Base-by-base conservation (phyloP, 2,797 vertebrate species). In the Argentina silus region DNA sequence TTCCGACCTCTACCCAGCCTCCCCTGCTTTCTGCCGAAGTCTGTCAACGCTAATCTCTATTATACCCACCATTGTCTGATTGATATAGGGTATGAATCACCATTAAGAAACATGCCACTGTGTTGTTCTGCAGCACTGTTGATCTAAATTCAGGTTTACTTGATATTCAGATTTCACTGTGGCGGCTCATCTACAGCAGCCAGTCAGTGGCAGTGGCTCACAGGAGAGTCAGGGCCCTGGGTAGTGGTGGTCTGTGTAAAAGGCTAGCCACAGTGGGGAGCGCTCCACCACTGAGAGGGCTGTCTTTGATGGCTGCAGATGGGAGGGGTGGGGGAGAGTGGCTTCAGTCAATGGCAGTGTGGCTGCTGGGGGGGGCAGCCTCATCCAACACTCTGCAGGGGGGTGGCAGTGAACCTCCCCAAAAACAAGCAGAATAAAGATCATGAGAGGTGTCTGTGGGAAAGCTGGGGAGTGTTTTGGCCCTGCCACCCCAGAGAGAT, bases 301-400 rank as follows among this genome's bases (percentile, higher is more conserved):
- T 11, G 62, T 65, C 42, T 65, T 45, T 65, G 62, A 65, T 65
- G 62, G 43, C 44, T 6, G 15, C 27, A 63, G 61, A 63, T 63
- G 62, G n/a, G 60, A 42, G 60, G 15, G 27, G 27, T 14, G 36
- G 27, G 62, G 43, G n/a, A 21, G 63, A 65, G 42, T 11, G 7
- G 62, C 62, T 65, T 47, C 17, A 47, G 62, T 65, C 61, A 43
- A 42, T 44, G 7, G n/a, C 17, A n/a, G 14, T 45, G 14, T 7
- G 61, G 60, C 36, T 36, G 60, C 15, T 6, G 36, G 27, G 36
- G 48, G 36, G 42, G 10, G 44, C 5, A 10, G 44, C 9, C 45
- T 23, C 6, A n/a, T 21, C 44, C 17, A 66, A 23, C 63, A 48
- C 63, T 23, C 63, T 17, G 17, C 63, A 48, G 63, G 45, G 19